phyloP scores from a whole-genome alignment of 2,888 invertebrate species.

The Athalia cordata region DNA sequence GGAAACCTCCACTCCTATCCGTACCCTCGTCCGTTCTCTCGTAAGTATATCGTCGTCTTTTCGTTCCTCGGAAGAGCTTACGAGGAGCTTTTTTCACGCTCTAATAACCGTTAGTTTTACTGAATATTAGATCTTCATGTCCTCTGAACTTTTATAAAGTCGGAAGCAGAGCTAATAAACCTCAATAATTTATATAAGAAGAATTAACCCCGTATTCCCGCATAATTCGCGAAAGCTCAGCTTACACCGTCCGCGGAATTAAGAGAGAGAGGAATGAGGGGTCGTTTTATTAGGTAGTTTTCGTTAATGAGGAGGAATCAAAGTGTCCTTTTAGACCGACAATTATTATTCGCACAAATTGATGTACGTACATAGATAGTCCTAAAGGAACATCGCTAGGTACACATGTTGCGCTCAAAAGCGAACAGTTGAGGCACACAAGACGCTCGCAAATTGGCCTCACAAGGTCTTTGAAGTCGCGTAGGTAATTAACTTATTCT shows the following conservation, averaged over 20 bases:
- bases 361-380: not conserved
- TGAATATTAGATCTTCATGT: too few relatives aligned
- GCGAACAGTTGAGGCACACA: constrained; percentile 45
- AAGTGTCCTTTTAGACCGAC: constrained; percentile 61
- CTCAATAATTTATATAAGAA: too few relatives aligned
- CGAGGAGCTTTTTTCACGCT: too few relatives aligned
- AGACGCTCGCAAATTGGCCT: constrained; percentile 54
- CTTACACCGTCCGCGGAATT: not conserved
- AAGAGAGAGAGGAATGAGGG: not conserved
- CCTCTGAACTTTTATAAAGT: too few relatives aligned
- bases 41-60: not conserved
- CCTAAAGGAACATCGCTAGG: too few relatives aligned
- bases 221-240: too few relatives aligned
- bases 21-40: not conserved
- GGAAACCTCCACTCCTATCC: not conserved
- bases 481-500: constrained; percentile 66
- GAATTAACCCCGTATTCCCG: too few relatives aligned
- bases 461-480: constrained; percentile 63
- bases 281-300: constrained; percentile 43
- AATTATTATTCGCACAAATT: constrained; percentile 36
- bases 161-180: too few relatives aligned
- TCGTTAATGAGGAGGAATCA: constrained; percentile 68
- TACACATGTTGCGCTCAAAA: constrained; percentile 48
- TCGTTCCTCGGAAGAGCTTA: not conserved
- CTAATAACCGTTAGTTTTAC: too few relatives aligned